phyloP scores from a whole-genome alignment of 2,888 invertebrate species.

The Uloborus plumipes region DNA sequence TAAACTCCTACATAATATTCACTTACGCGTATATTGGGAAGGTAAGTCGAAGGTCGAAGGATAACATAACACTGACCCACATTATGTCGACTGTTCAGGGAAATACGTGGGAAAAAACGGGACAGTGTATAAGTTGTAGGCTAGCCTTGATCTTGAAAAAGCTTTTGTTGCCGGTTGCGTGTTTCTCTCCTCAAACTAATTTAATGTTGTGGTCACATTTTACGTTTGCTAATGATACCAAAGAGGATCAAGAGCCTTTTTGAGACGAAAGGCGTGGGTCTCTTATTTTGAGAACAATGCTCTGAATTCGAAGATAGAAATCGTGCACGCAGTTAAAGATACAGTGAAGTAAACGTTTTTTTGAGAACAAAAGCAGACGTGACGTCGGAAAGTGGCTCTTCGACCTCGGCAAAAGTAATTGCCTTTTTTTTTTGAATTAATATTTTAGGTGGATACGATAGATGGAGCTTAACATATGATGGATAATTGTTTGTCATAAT shows the following conservation, averaged over 20 bases:
- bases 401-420: no score
- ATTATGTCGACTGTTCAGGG: constrained; percentile 15
- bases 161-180: background rate
- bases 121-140: constrained; percentile 32
- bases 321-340: no score
- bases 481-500: no score
- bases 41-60: background rate
- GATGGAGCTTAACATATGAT: no score
- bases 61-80: constrained; percentile 41
- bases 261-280: constrained; percentile 15
- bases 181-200: constrained; percentile 5
- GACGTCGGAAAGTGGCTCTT: no score
- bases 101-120: constrained; percentile 50
- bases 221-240: no score
- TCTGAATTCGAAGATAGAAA: constrained; percentile 1
- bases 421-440: no score
- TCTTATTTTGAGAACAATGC: constrained; percentile 15
- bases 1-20: no score
- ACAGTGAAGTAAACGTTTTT: no score
- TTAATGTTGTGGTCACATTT: background rate
- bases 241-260: background rate
- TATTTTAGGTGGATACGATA: no score
- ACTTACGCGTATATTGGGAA: no score
- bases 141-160: constrained; percentile 49
- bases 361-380: no score